These are phyloP conservation scores for Andrena dorsata DNA, from an alignment of 2,888 invertebrate species.

Conservation along the genomic window DNA sequence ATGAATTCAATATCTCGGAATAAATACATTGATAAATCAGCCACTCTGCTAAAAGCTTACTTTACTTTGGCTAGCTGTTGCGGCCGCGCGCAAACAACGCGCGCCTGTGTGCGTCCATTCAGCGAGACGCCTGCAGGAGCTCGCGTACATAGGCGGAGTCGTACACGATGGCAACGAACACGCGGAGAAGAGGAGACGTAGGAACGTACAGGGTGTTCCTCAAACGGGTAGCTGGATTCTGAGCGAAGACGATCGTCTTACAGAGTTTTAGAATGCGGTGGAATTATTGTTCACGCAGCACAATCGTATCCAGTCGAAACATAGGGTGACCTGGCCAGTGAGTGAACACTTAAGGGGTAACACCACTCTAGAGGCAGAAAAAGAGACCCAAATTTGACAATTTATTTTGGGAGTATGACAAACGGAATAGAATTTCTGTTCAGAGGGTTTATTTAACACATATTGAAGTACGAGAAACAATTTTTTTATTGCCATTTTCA, in stretches of 20 bases:
- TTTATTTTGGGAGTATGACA: too few relatives aligned
- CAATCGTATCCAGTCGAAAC: too few relatives aligned
- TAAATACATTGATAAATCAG: constrained; percentile 85
- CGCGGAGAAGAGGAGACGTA: neutral
- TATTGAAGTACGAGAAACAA: too few relatives aligned
- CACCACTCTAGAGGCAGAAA: too few relatives aligned
- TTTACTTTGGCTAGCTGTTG: constrained; percentile 81
- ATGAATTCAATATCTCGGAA: constrained; percentile 85
- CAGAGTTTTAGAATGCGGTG: neutral
- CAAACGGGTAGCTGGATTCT: constrained; percentile 6
- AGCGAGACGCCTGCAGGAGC: neutral
- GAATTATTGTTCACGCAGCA: too few relatives aligned
- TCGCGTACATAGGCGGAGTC: constrained; percentile 23
- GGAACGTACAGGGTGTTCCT: constrained; percentile 29
- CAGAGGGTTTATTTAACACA: too few relatives aligned
- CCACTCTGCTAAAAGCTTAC: constrained; percentile 84
- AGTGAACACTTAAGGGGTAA: too few relatives aligned
- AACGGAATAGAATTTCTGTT: too few relatives aligned
- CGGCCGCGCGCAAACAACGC: constrained; percentile 78
- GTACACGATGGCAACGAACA: constrained; percentile 35
- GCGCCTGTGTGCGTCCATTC: constrained; percentile 60
- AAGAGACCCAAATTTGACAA: too few relatives aligned
- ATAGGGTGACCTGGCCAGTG: too few relatives aligned
- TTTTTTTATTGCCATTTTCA: too few relatives aligned
- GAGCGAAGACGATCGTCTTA: neutral